phyloP scores from a whole-genome alignment of 2,797 vertebrate genomes.

The Urophycis tenuis region DNA sequence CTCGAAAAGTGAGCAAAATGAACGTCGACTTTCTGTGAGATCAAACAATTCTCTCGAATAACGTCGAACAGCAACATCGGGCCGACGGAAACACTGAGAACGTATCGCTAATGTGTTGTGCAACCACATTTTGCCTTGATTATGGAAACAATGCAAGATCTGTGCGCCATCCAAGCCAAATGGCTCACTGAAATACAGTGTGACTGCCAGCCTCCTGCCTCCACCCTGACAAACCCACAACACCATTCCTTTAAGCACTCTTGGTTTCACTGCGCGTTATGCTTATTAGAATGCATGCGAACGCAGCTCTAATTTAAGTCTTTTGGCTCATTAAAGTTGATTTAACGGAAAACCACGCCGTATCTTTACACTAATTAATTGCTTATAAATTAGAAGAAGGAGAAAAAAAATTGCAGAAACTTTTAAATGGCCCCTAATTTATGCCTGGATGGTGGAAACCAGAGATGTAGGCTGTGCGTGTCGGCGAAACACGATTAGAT shows the following conservation, averaged over 20 bases:
- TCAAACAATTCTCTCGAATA: background rate
- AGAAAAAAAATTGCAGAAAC: background rate
- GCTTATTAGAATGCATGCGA: background rate
- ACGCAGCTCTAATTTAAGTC: background rate
- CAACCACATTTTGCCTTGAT: background rate
- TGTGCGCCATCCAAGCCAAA: background rate
- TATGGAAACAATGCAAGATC: slow-evolving; percentile 1
- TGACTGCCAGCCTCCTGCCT: background rate
- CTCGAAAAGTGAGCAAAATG: background rate
- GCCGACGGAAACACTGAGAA: background rate
- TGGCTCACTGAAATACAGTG: background rate
- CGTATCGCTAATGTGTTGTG: background rate
- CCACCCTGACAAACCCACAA: background rate
- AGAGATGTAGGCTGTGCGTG: background rate
- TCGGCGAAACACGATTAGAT: background rate
- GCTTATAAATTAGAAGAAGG: background rate
- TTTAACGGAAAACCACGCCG: background rate
- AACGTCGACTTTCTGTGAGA: background rate
- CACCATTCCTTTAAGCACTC: background rate
- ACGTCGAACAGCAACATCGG: background rate
- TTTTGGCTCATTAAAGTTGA: background rate
- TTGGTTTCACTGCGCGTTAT: background rate
- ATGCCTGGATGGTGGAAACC: background rate
- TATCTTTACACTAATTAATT: background rate
- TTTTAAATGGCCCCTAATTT: background rate